phyloP scores from a whole-genome alignment of 1,140 invertebrate genomes.

The Leptestheria dahalacensis region DNA sequence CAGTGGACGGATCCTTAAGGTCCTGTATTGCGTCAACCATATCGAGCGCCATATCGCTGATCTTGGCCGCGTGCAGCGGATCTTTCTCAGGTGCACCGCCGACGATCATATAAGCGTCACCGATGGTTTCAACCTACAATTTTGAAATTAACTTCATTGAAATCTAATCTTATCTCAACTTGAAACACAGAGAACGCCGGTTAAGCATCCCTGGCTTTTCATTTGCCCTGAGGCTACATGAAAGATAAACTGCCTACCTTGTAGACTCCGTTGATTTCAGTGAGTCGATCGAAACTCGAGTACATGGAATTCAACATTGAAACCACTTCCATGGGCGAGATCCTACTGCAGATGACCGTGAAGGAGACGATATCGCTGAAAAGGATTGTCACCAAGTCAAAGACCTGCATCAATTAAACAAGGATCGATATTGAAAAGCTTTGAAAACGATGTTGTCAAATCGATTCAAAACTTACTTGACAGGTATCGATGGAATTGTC shows the following conservation, averaged over 20 bases:
- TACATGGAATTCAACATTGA: slow-evolving; percentile 86
- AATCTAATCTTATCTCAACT: too few relatives aligned
- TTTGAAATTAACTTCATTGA: slow-evolving; percentile 11
- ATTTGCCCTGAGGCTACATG: neutral
- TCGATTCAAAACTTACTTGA: slow-evolving; percentile 53
- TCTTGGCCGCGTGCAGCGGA: slow-evolving; percentile 75
- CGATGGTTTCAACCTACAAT: slow-evolving; percentile 94
- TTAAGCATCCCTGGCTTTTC: too few relatives aligned
- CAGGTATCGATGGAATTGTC: slow-evolving; percentile 89
- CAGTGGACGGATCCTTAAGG: slow-evolving; percentile 78
- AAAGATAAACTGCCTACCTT: slow-evolving; percentile 45
- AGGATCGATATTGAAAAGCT: slow-evolving; percentile 16
- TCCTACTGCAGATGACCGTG: slow-evolving; percentile 85
- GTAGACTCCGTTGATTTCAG: slow-evolving; percentile 81
- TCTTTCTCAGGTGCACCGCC: slow-evolving; percentile 83
- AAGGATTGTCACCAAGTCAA: slow-evolving; percentile 84
- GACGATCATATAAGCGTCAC: slow-evolving; percentile 94
- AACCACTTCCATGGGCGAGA: slow-evolving; percentile 90
- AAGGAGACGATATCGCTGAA: slow-evolving; percentile 96
- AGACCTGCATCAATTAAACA: slow-evolving; percentile 79
- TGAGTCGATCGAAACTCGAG: slow-evolving; percentile 77
- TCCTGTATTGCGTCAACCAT: slow-evolving; percentile 87
- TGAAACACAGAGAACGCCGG: too few relatives aligned
- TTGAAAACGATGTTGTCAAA: too few relatives aligned
- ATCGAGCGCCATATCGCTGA: slow-evolving; percentile 91